These are phyloP conservation scores for Stenodera caucasica DNA, from an alignment of 2,888 invertebrate genomes.

Conservation along the genomic window DNA sequence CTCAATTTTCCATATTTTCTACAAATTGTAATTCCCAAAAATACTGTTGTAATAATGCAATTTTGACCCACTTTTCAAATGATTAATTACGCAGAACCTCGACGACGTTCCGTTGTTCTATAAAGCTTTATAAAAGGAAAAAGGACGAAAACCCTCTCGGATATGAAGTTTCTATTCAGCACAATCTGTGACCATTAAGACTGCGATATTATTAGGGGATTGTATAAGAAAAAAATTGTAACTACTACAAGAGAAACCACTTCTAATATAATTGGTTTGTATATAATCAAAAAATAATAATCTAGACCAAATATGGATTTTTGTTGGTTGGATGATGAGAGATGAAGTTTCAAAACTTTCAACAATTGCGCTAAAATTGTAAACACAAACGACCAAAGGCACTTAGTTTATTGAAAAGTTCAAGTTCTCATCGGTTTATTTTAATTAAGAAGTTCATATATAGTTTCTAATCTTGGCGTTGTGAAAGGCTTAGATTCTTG, in stretches of 20 bases:
- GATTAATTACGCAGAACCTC: neutral
- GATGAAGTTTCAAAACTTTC: neutral
- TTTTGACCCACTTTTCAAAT: neutral
- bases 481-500: conserved; percentile 9
- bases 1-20: too few species aligned
- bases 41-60: too few species aligned
- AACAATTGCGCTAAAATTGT: conserved; percentile 10
- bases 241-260: conserved; percentile 3
- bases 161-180: neutral
- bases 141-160: neutral
- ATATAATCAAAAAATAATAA: neutral
- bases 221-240: neutral
- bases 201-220: neutral
- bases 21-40: too few species aligned
- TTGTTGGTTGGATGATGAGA: neutral
- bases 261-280: neutral
- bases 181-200: conserved; percentile 1
- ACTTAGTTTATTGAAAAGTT: conserved; percentile 11
- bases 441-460: conserved; percentile 12
- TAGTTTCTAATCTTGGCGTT: conserved; percentile 9
- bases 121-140: neutral
- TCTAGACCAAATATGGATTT: neutral
- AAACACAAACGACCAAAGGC: conserved; percentile 8
- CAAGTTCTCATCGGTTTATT: conserved; percentile 7
- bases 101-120: neutral